A percentile compares a stretch with the other conserved stretches of the same genome.
phyloP scores from a whole-genome alignment of 2,888 invertebrate species.

The Synanthedon myopaeformis region DNA sequence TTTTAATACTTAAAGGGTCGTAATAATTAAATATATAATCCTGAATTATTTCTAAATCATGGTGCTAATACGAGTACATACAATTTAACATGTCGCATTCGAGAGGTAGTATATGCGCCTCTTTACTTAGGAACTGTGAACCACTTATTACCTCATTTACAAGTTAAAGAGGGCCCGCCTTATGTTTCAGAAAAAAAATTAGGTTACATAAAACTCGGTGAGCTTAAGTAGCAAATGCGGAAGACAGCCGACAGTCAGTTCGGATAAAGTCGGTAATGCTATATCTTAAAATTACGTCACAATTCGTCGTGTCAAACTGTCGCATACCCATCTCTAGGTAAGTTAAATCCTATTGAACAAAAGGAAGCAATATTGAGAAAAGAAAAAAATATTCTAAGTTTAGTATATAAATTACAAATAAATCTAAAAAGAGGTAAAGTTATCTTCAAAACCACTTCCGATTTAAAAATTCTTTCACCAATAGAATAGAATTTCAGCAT shows the following conservation, averaged over 20 bases:
- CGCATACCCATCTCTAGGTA: too few species aligned
- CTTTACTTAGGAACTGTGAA: constrained; percentile 16
- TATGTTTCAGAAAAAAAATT: background rate
- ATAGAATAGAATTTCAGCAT: too few species aligned
- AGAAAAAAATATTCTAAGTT: too few species aligned
- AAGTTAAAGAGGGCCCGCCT: constrained; percentile 18
- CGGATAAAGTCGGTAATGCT: background rate
- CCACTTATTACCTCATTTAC: constrained; percentile 27
- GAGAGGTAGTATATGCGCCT: constrained; percentile 8
- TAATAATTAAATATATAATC: too few species aligned
- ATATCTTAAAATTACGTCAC: background rate
- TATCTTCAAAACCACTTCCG: too few species aligned
- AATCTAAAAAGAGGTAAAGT: too few species aligned
- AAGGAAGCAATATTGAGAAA: too few species aligned
- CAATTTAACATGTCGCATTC: background rate
- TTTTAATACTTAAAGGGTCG: too few species aligned
- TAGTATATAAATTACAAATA: too few species aligned
- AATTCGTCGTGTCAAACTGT: background rate
- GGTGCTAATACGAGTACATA: background rate
- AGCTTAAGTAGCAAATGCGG: background rate
- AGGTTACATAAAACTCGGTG: background rate
- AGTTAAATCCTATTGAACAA: too few species aligned
- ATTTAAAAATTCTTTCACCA: too few species aligned
- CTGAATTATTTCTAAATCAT: background rate
- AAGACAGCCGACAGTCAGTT: background rate